These are phyloP conservation scores for Aurelia coerulea DNA, from an alignment of 30 jellyfish, hydroid and myxozoan species.

Conservation along the genomic window DNA sequence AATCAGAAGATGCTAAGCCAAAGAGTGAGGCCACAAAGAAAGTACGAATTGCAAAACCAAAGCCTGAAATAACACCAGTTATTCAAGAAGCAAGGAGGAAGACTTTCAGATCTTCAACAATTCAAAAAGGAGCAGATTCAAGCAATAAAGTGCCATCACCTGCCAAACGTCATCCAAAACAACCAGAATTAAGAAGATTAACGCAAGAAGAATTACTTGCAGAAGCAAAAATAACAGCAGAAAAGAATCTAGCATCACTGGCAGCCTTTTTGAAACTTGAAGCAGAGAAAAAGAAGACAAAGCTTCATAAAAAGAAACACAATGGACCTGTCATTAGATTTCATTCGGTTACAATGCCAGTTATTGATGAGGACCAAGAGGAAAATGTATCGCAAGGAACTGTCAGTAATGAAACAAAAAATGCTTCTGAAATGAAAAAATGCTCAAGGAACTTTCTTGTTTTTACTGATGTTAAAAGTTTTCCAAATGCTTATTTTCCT, in stretches of 20 bases:
- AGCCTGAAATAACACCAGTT: constrained; percentile 37
- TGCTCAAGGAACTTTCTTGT: constrained; percentile 86
- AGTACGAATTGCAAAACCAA: constrained; percentile 42
- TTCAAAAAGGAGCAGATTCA: constrained; percentile 62
- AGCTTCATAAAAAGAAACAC: constrained; percentile 80
- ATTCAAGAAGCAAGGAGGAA: constrained; percentile 51
- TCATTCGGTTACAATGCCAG: constrained; percentile 92
- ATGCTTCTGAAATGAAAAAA: constrained; percentile 16
- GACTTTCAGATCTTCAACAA: constrained; percentile 66
- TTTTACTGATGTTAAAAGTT: constrained; percentile 84
- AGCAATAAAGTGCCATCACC: constrained; percentile 17
- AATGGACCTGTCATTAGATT: constrained; percentile 87
- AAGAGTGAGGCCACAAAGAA: neutral
- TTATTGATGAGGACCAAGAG: constrained; percentile 47
- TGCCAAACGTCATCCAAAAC: constrained; percentile 62
- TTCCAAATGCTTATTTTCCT: constrained; percentile 85
- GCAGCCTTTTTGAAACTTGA: constrained; percentile 96
- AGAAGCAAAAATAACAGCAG: constrained; percentile 93
- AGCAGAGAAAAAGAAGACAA: constrained; percentile 93
- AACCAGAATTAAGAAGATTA: constrained; percentile 87
- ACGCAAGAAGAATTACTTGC: constrained; percentile 96
- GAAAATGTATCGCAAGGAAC: constrained; percentile 10
- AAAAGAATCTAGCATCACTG: constrained; percentile 88
- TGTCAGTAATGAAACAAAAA: neutral
- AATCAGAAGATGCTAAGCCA: constrained; percentile 19